A percentile compares a stretch with the other conserved stretches of the same genome.
These are phyloP conservation scores for Volucella inflata DNA, from an alignment of 2,888 invertebrate genomes.

Conservation along the genomic window DNA sequence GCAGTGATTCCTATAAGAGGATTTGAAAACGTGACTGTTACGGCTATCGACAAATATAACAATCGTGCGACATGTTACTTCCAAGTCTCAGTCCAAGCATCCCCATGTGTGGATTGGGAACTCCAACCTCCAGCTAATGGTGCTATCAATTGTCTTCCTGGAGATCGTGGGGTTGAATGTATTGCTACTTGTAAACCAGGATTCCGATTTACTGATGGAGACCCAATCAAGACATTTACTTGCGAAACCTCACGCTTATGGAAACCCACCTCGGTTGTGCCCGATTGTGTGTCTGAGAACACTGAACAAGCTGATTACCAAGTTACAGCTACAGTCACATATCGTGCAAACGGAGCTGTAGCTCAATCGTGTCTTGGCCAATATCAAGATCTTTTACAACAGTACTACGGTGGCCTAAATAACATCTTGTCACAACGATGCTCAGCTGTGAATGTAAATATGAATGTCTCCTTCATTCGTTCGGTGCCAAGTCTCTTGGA, in stretches of 20 bases:
- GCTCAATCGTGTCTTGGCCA: constrained; percentile 92
- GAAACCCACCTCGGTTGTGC: constrained; percentile 95
- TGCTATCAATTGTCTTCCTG: constrained; percentile 92
- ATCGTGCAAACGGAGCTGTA: constrained; percentile 95
- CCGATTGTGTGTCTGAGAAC: constrained; percentile 97
- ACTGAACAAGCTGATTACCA: constrained; percentile 98
- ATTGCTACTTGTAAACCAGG: constrained; percentile 95
- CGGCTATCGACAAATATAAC: constrained; percentile 93
- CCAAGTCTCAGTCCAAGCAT: constrained; percentile 96
- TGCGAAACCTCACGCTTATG: constrained; percentile 93
- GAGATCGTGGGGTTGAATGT: constrained; percentile 92
- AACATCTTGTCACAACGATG: constrained; percentile 94
- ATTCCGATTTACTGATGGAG: constrained; percentile 95
- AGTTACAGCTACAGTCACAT: constrained; percentile 93
- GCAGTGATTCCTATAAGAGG: constrained; percentile 93
- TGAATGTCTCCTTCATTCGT: constrained; percentile 95
- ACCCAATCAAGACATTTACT: constrained; percentile 92
- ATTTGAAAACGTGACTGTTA: constrained; percentile 96
- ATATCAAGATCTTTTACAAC: constrained; percentile 92
- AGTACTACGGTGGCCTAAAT: constrained; percentile 92
- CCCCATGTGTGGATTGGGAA: constrained; percentile 98
- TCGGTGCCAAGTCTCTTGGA: constrained; percentile 91
- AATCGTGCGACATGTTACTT: constrained; percentile 96
- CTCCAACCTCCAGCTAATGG: constrained; percentile 95
- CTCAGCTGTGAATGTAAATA: constrained; percentile 96